Base-by-base conservation (phyloP, 2,888 invertebrate genomes). In the Aradus depressus region DNA sequence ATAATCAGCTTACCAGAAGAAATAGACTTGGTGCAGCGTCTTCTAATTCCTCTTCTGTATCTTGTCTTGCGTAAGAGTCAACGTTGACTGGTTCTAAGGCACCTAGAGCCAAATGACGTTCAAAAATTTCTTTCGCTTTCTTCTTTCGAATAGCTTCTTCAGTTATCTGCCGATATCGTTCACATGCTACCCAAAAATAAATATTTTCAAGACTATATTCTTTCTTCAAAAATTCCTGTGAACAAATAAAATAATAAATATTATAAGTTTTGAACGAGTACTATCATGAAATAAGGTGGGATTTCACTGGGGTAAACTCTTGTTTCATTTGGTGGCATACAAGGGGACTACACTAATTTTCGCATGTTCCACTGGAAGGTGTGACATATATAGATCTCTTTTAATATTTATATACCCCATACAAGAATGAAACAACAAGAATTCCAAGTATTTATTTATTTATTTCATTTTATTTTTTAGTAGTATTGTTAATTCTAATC, bases 121-220 rank as follows among this genome's bases (percentile, higher is more conserved):
- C 76, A 73, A 84, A 95, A 65, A 97, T 91, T 63, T 84, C 80
- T 42, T 74, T 73, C 1, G 91, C 93, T 66, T 79, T 70, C 63
- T 73, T 63, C 62, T 71, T 63, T 64, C 80, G 71, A 67, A 79
- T 70, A 58, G 68, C 59, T 53, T 72, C 65, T 61, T 79, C 75
- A 14, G 75, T 70, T 2, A 76, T 70, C 44, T 77, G 72, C 34
- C 79, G 75, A 71, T 85, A 96, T 58, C 86, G 78, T 69, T 96
- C 93, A 67, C 96, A 95, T 19, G 90, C 85, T 62, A 86, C 84
- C 91, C 96, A 98, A 71, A 98, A 98, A 60, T 89, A 72, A 44
- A 98, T 92, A 66, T 98, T 98, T 69, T 98, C 98, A 18, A 91
- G 89, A 56, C 96, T 95, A 70, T 93, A 97, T 72, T 98, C 97